Base-by-base conservation (phyloP, 2,797 vertebrate species). In the Lacerta agilis region DNA sequence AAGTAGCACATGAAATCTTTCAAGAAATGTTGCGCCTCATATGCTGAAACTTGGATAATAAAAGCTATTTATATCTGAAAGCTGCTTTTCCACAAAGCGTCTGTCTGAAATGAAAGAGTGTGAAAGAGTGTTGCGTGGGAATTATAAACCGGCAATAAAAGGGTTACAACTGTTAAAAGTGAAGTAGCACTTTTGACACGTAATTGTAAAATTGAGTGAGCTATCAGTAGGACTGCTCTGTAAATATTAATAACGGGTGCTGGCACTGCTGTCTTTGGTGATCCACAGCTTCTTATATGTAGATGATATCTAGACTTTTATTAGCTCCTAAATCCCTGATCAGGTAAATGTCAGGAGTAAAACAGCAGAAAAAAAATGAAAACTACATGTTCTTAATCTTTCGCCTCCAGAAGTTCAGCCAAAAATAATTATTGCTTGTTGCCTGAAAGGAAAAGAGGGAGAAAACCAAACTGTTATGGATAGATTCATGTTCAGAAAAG, bases 1-100 rank as follows among this genome's bases (percentile, higher is more conserved):
- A 87, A 88, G 80, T 72, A 88, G 13, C 69, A 8, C 80, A 71
- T 67, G 87, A n/a, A 64, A 76, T 71, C 67, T 91, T 88, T 73
- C 72, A 80, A 66, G 25, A 45, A 88, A 15, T 94, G 88, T 79
- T 88, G 41, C 66, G 10, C 64, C 27, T 83, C 81, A 94, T 8
- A 5, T 91, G 55, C 86, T 93, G 89, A 93, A 89, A 82, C 91
- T 95, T 95, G 90, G 82, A 81, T 73, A 97, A 96, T 96, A 96
- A 97, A 97, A 75, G 17, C 9, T 90, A 8, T 92, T 95, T 94
- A 81, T 95, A 88, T 91, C 73, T 80, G 13, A 88, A 92, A 78
- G 81, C 38, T 77, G 77, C 13, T 49, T 87, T 86, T 86, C 77
- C 38, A 91, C 69, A 78, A 78, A 79, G 18, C 82, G 49, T 75